Conservation (phyloP, 2,888 invertebrate species). For the Chrysomela aeneicollis region DNA sequence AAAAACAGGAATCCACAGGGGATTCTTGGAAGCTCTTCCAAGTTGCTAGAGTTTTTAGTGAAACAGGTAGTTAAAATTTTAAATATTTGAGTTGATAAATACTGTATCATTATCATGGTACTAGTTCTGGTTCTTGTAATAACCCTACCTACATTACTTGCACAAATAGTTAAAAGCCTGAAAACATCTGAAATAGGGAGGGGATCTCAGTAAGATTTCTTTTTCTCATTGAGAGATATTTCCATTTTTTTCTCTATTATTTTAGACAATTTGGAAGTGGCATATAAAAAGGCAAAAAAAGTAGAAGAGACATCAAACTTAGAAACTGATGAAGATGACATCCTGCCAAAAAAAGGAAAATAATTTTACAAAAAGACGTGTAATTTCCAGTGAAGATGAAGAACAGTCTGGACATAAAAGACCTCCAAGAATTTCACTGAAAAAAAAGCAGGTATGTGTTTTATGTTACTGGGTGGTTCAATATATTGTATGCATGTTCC, state of each 20-base stretch:
- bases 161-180: slow-evolving; percentile 18
- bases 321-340: slow-evolving; percentile 21
- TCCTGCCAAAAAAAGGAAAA: slow-evolving; percentile 19
- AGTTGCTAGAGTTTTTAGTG: slow-evolving; percentile 15
- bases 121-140: slow-evolving; percentile 8
- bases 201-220: slow-evolving; percentile 9
- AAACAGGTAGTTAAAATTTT: slow-evolving; percentile 19
- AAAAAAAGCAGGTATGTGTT: no score
- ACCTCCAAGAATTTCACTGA: slow-evolving; percentile 20
- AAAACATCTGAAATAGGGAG: slow-evolving; percentile 16
- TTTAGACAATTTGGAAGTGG: slow-evolving; percentile 21
- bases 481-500: no score
- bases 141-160: slow-evolving; percentile 20
- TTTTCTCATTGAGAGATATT: slow-evolving; percentile 16
- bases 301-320: slow-evolving; percentile 21
- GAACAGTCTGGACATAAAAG: slow-evolving; percentile 19
- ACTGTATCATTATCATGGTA: slow-evolving; percentile 14
- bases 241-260: slow-evolving; percentile 12
- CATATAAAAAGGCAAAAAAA: slow-evolving; percentile 25
- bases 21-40: slow-evolving; percentile 19
- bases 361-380: slow-evolving; percentile 18
- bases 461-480: no score
- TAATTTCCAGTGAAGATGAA: slow-evolving; percentile 19
- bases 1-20: slow-evolving; percentile 19
- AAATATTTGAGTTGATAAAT: slow-evolving; percentile 7